phyloP scores from a whole-genome alignment of 2,888 invertebrate species.

The Rotaria macrura region DNA sequence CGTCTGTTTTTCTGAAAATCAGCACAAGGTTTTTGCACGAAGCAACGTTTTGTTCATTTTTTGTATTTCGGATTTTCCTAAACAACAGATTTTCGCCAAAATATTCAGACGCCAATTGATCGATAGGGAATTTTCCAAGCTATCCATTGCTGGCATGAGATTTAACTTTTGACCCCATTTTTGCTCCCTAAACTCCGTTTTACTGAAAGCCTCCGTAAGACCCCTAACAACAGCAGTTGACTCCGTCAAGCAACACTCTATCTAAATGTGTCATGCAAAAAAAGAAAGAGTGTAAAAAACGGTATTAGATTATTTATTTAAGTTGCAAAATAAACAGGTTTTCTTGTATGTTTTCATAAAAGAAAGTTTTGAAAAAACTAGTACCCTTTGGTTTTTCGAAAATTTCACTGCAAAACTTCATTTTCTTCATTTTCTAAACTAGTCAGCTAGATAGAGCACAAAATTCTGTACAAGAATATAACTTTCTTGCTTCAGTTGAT shows the following conservation, averaged over 20 bases:
- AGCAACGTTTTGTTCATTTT: too few relatives aligned
- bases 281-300: neutral
- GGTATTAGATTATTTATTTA: neutral
- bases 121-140: neutral
- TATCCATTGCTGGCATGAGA: neutral
- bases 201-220: neutral
- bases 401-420: neutral
- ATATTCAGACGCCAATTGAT: neutral
- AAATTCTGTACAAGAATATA: too few relatives aligned
- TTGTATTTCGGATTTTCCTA: too few relatives aligned
- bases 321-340: too few relatives aligned
- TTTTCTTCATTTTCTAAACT: neutral
- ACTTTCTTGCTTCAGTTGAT: neutral
- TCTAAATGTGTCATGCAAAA: neutral
- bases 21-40: too few relatives aligned
- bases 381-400: neutral
- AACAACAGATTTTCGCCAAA: too few relatives aligned
- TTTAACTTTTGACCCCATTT: neutral
- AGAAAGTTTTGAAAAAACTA: neutral
- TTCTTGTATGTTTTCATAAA: neutral
- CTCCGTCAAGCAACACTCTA: neutral
- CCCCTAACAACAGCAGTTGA: neutral
- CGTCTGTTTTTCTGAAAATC: too few relatives aligned
- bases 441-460: too few relatives aligned
- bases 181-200: neutral